Evolutionary conservation across 2,113 vertebrate species (phyloP).

Genomic region (Morone chrysops): DNA sequence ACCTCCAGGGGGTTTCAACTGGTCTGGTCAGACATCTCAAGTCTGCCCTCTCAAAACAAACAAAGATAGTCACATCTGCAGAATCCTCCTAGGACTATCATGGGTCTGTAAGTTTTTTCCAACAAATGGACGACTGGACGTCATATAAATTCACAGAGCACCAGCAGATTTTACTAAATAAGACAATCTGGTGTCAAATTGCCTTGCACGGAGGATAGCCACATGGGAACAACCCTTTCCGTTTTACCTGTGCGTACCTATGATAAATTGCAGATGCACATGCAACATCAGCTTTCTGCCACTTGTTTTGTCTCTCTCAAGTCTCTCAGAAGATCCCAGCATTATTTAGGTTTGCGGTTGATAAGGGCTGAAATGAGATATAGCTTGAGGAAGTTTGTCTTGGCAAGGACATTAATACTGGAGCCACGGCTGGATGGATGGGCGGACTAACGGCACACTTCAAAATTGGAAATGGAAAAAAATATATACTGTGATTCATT

Average conservation of each 20-base stretch:
- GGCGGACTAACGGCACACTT: slow-evolving; percentile 21
- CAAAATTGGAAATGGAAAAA: slow-evolving; percentile 39
- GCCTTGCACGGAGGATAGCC: slow-evolving; percentile 5
- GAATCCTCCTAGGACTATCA: background rate
- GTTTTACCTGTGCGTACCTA: too few species aligned
- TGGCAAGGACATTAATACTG: slow-evolving; percentile 59
- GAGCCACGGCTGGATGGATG: slow-evolving; percentile 43
- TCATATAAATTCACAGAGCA: slow-evolving; percentile 8
- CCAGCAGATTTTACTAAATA: slow-evolving; percentile 29
- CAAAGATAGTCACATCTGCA: background rate
- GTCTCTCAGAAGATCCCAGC: background rate
- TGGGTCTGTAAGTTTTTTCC: background rate
- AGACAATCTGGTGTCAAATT: slow-evolving; percentile 26
- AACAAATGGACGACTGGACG: slow-evolving; percentile 9
- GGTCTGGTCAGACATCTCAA: slow-evolving; percentile 15
- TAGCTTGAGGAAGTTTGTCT: slow-evolving; percentile 39
- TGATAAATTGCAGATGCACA: slow-evolving; percentile 50
- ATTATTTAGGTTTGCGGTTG: slow-evolving; percentile 45
- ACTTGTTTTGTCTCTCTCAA: slow-evolving; percentile 56
- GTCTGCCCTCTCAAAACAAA: slow-evolving; percentile 33
- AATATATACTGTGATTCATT: slow-evolving; percentile 1
- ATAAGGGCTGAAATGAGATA: slow-evolving; percentile 58
- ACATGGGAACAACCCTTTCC: slow-evolving; percentile 3
- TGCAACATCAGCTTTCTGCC: slow-evolving; percentile 1
- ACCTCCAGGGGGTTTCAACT: slow-evolving; percentile 15